Evolutionary conservation across 2,113 vertebrate species (phyloP), one percentile per base, ranked within the genome.

Genomic region (Mus pahari): DNA sequence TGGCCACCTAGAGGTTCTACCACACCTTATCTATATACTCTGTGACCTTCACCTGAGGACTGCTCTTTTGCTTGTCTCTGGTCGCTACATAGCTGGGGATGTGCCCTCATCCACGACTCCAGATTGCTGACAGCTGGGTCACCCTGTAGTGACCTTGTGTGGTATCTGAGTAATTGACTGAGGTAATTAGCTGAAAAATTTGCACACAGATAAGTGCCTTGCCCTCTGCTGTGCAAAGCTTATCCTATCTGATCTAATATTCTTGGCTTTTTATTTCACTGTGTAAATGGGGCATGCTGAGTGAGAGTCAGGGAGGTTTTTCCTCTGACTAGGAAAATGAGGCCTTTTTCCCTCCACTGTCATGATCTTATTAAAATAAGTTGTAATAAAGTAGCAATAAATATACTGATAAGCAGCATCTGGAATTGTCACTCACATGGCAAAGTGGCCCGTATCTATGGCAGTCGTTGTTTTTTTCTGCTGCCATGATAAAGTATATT

Each of bases 261-360:
- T 62, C 33, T 33, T 24, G 20, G 45, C 33, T 48, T 77, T 79
- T 66, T 66, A 60, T 55, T 53, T 79, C 26, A 9, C 28, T 55
- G 31, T 28, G 0, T 48, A 6, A 33, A 5, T 1, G 6, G 3
- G 14, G 28, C 2, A 1, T 2, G 2, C 13, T 9, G 14, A 58
- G 17, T 28, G 11, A 70, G 45, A 24, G 14, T 31, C 24, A 0
- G 8, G 26, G 24, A n/a, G 11, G 68, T 33, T 10, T 28, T 0
- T 88, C n/a, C 24, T 28, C 33, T 64, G 5, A 48, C 31, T 17
- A 74, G 31, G 4, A n/a, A 50, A 64, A 5, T 10, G 7, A 12
- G 64, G 26, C 0, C 42, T 10, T 53, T 66, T 42, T 9, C 42
- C 26, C 50, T 62, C 70, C 19, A 5, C 8, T 17, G 0, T 20